phyloP scores from a whole-genome alignment of 2,797 vertebrate species.

The Hemitrygon akajei region DNA sequence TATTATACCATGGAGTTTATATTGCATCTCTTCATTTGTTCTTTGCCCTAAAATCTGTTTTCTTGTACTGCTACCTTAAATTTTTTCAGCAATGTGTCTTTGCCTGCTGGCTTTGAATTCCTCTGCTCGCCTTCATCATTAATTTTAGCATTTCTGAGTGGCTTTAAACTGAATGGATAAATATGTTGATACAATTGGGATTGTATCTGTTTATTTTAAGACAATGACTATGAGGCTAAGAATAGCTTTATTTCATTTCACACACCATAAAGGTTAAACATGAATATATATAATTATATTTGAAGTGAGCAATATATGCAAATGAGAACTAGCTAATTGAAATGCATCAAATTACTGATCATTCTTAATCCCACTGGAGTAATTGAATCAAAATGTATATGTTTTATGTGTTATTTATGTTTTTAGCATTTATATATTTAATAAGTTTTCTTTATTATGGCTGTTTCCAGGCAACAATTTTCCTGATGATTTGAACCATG shows the following conservation, averaged over 20 bases:
- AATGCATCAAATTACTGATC: slow-evolving; percentile 15
- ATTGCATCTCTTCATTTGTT: background rate
- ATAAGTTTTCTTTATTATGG: slow-evolving; percentile 10
- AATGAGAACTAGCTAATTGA: slow-evolving; percentile 9
- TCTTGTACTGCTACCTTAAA: background rate
- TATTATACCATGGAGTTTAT: background rate
- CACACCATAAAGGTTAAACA: slow-evolving; percentile 1
- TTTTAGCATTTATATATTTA: background rate
- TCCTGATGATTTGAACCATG: background rate
- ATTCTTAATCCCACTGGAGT: background rate
- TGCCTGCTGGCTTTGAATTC: background rate
- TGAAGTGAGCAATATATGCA: background rate
- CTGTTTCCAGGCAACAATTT: background rate
- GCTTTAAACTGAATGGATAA: background rate
- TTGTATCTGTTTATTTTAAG: background rate
- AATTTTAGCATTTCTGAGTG: background rate
- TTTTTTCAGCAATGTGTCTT: background rate
- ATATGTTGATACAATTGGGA: background rate
- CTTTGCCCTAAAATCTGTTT: background rate
- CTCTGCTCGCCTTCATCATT: background rate
- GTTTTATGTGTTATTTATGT: background rate
- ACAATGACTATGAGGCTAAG: background rate
- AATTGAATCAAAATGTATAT: slow-evolving; percentile 15
- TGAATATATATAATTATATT: slow-evolving; percentile 24
- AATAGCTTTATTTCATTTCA: background rate